A percentile compares a stretch with the other conserved stretches of the same genome.
phyloP scores from a whole-genome alignment of 2,888 invertebrate genomes.

The Aporophyla nigra region DNA sequence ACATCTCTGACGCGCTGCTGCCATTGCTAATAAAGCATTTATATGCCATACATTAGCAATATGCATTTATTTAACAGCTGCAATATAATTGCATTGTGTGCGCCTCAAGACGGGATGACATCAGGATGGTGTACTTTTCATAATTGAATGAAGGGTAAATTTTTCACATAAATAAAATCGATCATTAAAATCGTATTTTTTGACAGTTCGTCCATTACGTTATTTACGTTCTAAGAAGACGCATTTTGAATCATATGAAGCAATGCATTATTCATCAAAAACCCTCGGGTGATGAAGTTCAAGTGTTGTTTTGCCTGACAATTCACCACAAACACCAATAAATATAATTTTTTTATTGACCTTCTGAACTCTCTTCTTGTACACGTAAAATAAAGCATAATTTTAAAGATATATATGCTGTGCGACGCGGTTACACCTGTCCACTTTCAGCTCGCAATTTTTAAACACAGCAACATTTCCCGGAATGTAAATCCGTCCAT shows the following conservation, averaged over 20 bases:
- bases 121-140: neutral
- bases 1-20: too few relatives aligned
- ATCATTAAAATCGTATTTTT: neutral
- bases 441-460: constrained; percentile 41
- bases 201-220: too few relatives aligned
- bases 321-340: too few relatives aligned
- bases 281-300: neutral
- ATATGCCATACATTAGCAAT: neutral
- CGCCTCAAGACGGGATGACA: neutral
- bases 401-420: constrained; percentile 30
- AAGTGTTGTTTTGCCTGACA: neutral
- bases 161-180: neutral
- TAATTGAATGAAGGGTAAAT: neutral
- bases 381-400: constrained; percentile 41
- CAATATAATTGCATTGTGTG: neutral
- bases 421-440: constrained; percentile 54
- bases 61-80: neutral
- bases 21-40: too few relatives aligned
- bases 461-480: constrained; percentile 43
- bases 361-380: constrained; percentile 26
- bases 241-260: neutral
- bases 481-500: constrained; percentile 25
- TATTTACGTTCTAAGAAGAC: too few relatives aligned
- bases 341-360: neutral
- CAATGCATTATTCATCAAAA: too few relatives aligned